Percentiles rank a stretch among this genome's conserved stretches.
phyloP scores from a whole-genome alignment of 1,140 invertebrate genomes.

The Microplitis mediator region DNA sequence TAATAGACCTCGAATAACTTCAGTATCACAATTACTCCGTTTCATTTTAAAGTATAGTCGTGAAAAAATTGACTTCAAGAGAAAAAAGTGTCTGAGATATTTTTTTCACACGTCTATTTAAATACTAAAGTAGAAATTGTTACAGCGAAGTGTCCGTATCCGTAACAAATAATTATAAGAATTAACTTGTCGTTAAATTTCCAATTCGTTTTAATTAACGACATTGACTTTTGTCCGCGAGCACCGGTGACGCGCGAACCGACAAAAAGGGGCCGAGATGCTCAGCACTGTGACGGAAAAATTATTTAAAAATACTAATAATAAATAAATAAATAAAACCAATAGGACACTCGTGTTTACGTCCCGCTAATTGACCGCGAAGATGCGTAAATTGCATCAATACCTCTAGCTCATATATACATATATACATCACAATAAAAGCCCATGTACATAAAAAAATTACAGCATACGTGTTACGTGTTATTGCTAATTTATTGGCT shows the following conservation, averaged over 20 bases:
- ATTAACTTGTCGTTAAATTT: not conserved
- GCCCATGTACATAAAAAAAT: not conserved
- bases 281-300: not conserved
- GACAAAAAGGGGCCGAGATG: not conserved
- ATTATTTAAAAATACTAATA: no score
- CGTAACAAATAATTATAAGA: no score
- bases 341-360: not conserved
- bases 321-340: not conserved
- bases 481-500: not conserved
- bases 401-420: not conserved
- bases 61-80: no score
- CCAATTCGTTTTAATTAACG: constrained; percentile 2
- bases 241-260: not conserved
- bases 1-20: no score
- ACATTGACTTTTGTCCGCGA: not conserved
- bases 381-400: not conserved
- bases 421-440: not conserved
- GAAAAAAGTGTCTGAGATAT: no score
- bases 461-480: not conserved
- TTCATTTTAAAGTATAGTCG: no score
- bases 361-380: constrained; percentile 3
- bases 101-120: no score
- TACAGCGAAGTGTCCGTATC: no score
- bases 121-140: no score
- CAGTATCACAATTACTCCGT: no score